Conservation (phyloP, 1,140 invertebrate species). For the Eueides isabella region DNA sequence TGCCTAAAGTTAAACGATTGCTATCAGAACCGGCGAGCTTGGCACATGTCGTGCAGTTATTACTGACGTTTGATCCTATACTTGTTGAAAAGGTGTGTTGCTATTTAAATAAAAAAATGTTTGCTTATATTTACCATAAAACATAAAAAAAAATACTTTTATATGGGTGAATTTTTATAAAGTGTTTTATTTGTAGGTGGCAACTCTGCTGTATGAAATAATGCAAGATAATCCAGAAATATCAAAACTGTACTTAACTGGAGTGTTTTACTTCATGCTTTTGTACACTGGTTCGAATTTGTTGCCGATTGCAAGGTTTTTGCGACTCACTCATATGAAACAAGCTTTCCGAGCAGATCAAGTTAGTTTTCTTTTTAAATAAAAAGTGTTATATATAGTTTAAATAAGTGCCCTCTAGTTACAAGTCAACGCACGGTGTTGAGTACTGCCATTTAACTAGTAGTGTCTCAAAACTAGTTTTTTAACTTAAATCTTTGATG, state of each 20-base stretch:
- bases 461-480: too few species aligned
- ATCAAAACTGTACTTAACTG: constrained; percentile 96
- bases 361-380: constrained; percentile 75
- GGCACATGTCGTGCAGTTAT: constrained; percentile 97
- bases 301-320: constrained; percentile 95
- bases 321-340: constrained; percentile 97
- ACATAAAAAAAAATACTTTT: too few species aligned
- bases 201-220: constrained; percentile 91
- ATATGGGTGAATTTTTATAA: too few species aligned
- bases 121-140: too few species aligned
- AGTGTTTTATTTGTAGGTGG: constrained; percentile 84
- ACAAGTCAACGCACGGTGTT: too few species aligned
- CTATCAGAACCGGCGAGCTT: constrained; percentile 94
- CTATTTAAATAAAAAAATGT: neutral
- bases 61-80: constrained; percentile 98
- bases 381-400: too few species aligned
- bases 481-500: too few species aligned
- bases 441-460: too few species aligned
- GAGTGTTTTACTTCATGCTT: constrained; percentile 99
- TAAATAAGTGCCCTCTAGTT: too few species aligned
- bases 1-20: constrained; percentile 95
- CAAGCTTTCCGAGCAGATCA: constrained; percentile 96
- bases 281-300: constrained; percentile 99
- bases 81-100: constrained; percentile 91
- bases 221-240: constrained; percentile 98